Conservation (phyloP, 2,888 invertebrate genomes). For the Drosophila neutralis region DNA sequence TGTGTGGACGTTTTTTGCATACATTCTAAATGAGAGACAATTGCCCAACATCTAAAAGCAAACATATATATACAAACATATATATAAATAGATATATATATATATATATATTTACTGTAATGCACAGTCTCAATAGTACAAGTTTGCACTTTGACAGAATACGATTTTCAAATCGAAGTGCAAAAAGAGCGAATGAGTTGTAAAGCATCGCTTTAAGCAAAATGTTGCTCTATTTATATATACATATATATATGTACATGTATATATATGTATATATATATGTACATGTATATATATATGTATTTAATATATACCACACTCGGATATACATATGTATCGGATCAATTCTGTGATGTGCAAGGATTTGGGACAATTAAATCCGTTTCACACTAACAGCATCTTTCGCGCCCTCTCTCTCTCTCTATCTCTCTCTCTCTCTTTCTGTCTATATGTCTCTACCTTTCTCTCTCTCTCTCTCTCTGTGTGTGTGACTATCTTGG, state of each 20-base stretch:
- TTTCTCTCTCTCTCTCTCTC: neutral
- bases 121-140: neutral
- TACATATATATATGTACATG: neutral
- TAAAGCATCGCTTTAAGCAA: neutral
- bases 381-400: constrained; percentile 25
- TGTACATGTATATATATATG: neutral
- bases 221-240: neutral
- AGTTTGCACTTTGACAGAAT: neutral
- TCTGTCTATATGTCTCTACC: neutral
- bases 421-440: neutral
- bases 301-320: neutral
- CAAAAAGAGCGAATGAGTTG: neutral
- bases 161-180: neutral
- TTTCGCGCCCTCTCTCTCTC: constrained; percentile 3
- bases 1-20: constrained; percentile 44
- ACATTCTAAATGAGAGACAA: constrained; percentile 2
- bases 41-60: neutral
- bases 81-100: neutral
- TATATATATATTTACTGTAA: neutral
- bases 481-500: neutral
- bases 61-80: neutral
- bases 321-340: neutral
- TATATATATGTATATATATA: neutral
- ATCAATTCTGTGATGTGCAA: neutral
- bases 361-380: neutral